phyloP scores from a whole-genome alignment of 2,888 invertebrate genomes.

The Girardia tigrina region DNA sequence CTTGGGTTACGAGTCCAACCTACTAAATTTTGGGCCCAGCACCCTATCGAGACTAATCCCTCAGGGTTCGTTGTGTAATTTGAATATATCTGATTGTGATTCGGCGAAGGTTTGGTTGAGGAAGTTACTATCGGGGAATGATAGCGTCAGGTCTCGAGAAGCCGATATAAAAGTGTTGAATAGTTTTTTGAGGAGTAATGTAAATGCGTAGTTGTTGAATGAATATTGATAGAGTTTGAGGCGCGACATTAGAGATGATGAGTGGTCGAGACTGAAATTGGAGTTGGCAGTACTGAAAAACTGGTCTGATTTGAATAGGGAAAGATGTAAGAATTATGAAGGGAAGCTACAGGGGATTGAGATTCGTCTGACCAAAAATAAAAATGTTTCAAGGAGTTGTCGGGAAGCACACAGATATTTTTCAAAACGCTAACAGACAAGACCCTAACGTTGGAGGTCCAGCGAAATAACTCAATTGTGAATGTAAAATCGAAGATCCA shows the following conservation, averaged over 20 bases:
- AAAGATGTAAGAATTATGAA: conserved; percentile 76
- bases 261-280: conserved; percentile 50
- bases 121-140: conserved; percentile 29
- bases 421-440: too few species aligned
- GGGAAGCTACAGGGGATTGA: conserved; percentile 67
- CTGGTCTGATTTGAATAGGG: conserved; percentile 56
- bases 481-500: too few species aligned
- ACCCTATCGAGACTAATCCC: too few species aligned
- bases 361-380: conserved; percentile 44
- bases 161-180: neutral
- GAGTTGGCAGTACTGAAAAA: conserved; percentile 48
- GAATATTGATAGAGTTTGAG: neutral
- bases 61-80: too few species aligned
- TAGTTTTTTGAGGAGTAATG: neutral
- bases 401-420: too few species aligned
- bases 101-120: neutral
- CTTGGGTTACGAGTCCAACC: too few species aligned
- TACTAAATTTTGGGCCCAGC: too few species aligned
- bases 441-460: too few species aligned
- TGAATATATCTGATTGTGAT: too few species aligned
- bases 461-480: too few species aligned
- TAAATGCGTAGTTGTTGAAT: neutral
- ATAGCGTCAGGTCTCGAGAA: conserved; percentile 1
- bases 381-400: too few species aligned
- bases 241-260: conserved; percentile 50